These are phyloP conservation scores for Ochlodes sylvanus DNA, from an alignment of 2,888 invertebrate species.

Conservation along the genomic window DNA sequence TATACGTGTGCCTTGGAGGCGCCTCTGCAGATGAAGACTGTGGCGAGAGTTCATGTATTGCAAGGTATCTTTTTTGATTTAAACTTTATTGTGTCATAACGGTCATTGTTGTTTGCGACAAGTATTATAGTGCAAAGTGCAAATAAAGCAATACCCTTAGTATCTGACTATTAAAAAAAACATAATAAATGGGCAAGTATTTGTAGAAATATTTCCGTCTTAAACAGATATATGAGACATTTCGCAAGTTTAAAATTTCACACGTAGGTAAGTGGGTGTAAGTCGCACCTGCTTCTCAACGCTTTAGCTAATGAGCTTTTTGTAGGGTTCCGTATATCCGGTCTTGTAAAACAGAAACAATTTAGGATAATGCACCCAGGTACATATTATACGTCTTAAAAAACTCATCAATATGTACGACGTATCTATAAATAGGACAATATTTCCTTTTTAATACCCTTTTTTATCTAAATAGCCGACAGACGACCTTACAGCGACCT, in stretches of 20 bases:
- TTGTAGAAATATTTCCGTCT: neutral
- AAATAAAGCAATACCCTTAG: too few species aligned
- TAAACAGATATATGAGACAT: conserved; percentile 4
- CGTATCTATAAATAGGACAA: too few species aligned
- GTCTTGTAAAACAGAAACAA: too few species aligned
- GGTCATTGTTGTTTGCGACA: too few species aligned
- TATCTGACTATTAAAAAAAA: too few species aligned
- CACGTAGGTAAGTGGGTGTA: conserved; percentile 9
- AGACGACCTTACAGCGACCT: too few species aligned
- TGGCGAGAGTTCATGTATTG: conserved; percentile 86
- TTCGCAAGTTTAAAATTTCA: conserved; percentile 21
- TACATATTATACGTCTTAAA: too few species aligned
- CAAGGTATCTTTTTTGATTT: conserved; percentile 85
- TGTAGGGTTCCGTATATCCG: neutral
- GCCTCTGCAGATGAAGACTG: conserved; percentile 80
- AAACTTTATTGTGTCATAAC: neutral
- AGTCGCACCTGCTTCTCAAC: conserved; percentile 9
- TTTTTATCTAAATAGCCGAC: too few species aligned
- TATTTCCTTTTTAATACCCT: too few species aligned
- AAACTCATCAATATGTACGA: too few species aligned
- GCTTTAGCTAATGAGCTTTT: conserved; percentile 23
- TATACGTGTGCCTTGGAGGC: conserved; percentile 88
- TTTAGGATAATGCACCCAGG: too few species aligned
- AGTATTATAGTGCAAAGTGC: too few species aligned
- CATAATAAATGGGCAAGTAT: neutral